Base-by-base conservation (phyloP, 2,888 invertebrate species). In the Allophyes oxyacanthae region DNA sequence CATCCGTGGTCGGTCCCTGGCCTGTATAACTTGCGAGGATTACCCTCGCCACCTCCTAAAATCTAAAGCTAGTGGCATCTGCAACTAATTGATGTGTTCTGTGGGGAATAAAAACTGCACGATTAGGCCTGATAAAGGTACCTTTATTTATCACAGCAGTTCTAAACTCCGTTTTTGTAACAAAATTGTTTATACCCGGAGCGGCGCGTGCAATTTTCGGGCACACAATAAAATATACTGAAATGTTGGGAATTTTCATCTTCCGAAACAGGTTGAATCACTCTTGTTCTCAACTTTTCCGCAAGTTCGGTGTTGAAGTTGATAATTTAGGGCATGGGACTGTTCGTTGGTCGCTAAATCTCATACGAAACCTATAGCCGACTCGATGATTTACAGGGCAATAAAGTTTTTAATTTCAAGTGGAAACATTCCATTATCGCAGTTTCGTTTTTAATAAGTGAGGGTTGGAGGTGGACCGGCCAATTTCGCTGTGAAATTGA, bases 31-130 rank as follows among this genome's bases (percentile, higher is more conserved):
- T 79, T 75, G 80, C 61, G 45, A 57, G 83, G 82, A 86, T 86
- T 85, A 82, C 83, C 84, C 80, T 65, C 76, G 81, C 72, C 84
- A 85, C 85, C 84, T 86, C 77, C 83, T 85, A 81, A 86, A 88
- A 85, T 82, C 85, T 84, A 82, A 80, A 83, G 83, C 86, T 78
- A 83, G 86, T 82, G 79, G 82, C 92, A 92, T 85, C 81, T 92
- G 92, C 76, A 78, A 74, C 89, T 91, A 92, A 93, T 92, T 90
- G 90, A 89, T 87, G 87, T 71, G 76, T 77, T 75, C 86, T 75
- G 77, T 28, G 48, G 84, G 80, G 91, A 90, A 91, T 92, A 90
- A 92, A 90, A 90, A 91, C 82, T 79, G 77, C 84, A 78, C 80
- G 78, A 89, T 91, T 92, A 90, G 59, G 56, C 59, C 26, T 43